Conservation (phyloP, 2,113 vertebrate species). For the Neoarius graeffei region DNA sequence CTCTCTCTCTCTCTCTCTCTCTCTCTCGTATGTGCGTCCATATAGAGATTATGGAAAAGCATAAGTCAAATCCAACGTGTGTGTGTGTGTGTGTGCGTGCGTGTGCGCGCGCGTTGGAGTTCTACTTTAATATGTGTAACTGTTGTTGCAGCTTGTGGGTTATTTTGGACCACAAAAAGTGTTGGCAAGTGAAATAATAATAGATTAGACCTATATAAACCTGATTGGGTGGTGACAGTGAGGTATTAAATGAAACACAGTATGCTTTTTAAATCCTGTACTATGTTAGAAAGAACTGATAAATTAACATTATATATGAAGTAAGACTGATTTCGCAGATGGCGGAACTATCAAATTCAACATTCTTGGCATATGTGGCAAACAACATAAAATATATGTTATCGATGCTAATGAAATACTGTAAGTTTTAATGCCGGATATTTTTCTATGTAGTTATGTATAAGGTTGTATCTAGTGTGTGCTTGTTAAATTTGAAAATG, state of each 20-base stretch:
- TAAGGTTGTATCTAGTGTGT: too few relatives aligned
- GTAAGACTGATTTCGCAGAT: too few relatives aligned
- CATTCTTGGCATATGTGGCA: background rate
- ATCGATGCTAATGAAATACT: background rate
- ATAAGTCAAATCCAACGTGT: slow-evolving; percentile 50
- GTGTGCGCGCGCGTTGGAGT: background rate
- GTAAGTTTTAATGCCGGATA: background rate
- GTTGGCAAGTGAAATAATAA: background rate
- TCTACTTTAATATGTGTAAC: background rate
- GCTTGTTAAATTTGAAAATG: background rate
- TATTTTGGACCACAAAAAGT: slow-evolving; percentile 13
- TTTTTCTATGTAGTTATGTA: background rate
- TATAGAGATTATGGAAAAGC: slow-evolving; percentile 57
- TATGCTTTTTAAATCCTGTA: background rate
- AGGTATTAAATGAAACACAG: background rate
- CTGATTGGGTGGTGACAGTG: background rate
- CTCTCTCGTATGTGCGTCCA: slow-evolving; percentile 49
- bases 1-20: too few relatives aligned
- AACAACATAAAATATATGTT: background rate
- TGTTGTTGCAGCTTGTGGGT: background rate
- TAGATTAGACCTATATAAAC: background rate
- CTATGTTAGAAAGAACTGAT: background rate
- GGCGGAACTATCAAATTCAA: background rate
- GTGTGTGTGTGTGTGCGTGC: slow-evolving; percentile 33
- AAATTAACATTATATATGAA: background rate